phyloP scores from a whole-genome alignment of 2,797 vertebrate genomes.

The Acanthis flammea region DNA sequence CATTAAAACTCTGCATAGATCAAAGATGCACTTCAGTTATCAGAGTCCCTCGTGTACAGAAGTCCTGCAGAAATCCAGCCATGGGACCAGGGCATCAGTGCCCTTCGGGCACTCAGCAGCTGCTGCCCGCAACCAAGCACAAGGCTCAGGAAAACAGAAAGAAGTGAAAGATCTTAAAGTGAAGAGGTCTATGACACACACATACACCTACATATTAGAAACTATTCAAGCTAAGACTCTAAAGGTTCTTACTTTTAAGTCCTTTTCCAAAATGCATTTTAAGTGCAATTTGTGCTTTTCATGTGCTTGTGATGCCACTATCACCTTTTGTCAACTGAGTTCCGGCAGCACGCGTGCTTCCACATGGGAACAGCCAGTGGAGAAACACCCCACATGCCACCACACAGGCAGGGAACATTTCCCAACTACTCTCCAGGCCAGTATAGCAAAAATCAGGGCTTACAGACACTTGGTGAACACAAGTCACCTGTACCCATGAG shows the following conservation, averaged over 20 bases:
- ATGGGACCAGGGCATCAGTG: background rate
- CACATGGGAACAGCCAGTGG: background rate
- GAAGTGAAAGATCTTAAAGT: slow-evolving; percentile 8
- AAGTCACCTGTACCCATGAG: background rate
- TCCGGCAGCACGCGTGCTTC: fast-evolving
- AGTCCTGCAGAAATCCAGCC: slow-evolving; percentile 28
- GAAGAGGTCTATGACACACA: slow-evolving; percentile 1
- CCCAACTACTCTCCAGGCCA: background rate
- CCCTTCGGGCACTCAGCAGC: background rate
- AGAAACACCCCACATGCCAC: background rate
- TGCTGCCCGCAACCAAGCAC: background rate
- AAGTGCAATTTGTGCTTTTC: slow-evolving; percentile 73
- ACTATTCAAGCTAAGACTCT: slow-evolving; percentile 51
- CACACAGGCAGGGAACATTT: background rate
- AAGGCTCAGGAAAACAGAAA: slow-evolving; percentile 8
- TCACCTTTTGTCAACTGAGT: background rate
- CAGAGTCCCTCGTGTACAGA: background rate
- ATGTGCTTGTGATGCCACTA: slow-evolving; percentile 55
- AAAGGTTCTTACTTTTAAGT: slow-evolving; percentile 46
- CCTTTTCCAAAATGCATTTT: slow-evolving; percentile 64
- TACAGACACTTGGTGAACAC: background rate
- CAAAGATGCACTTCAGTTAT: slow-evolving; percentile 44
- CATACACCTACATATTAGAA: slow-evolving; percentile 14
- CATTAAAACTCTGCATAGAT: slow-evolving; percentile 70
- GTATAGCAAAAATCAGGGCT: background rate